Evolutionary conservation across 2,888 invertebrate genomes (phyloP).

Genomic region (Brachyptera putata): DNA sequence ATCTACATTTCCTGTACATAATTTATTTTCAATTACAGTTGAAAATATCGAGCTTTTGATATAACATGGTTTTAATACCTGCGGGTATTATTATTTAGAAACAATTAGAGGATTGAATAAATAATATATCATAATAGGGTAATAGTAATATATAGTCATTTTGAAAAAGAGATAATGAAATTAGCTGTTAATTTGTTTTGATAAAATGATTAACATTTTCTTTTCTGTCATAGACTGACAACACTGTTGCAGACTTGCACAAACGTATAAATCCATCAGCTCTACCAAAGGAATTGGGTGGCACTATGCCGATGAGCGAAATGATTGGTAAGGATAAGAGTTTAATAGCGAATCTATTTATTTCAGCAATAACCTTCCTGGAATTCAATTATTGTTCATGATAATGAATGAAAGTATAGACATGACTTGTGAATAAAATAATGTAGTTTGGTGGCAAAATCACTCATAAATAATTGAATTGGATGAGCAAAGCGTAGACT

Average conservation of each 20-base stretch:
- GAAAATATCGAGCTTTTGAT: background rate
- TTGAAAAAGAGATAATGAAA: too few species aligned
- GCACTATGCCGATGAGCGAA: conserved; percentile 61
- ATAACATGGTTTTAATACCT: background rate
- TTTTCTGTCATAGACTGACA: conserved; percentile 53
- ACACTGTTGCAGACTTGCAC: conserved; percentile 55
- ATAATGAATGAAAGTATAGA: too few species aligned
- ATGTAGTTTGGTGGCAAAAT: too few species aligned
- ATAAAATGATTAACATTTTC: background rate
- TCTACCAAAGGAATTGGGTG: conserved; percentile 69
- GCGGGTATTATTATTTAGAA: background rate
- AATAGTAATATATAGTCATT: too few species aligned
- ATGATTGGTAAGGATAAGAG: conserved; percentile 59
- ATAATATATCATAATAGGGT: too few species aligned
- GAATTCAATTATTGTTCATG: too few species aligned
- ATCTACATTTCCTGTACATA: background rate
- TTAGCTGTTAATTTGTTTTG: too few species aligned
- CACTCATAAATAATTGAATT: too few species aligned
- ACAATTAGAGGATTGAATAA: background rate
- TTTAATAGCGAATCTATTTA: too few species aligned
- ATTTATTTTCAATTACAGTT: background rate
- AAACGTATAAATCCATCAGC: conserved; percentile 57
- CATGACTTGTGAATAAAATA: too few species aligned
- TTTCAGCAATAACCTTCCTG: too few species aligned
- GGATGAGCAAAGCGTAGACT: too few species aligned